These are phyloP conservation scores for Neuroterus valhalla DNA, from an alignment of 1,140 invertebrate species.

Conservation along the genomic window DNA sequence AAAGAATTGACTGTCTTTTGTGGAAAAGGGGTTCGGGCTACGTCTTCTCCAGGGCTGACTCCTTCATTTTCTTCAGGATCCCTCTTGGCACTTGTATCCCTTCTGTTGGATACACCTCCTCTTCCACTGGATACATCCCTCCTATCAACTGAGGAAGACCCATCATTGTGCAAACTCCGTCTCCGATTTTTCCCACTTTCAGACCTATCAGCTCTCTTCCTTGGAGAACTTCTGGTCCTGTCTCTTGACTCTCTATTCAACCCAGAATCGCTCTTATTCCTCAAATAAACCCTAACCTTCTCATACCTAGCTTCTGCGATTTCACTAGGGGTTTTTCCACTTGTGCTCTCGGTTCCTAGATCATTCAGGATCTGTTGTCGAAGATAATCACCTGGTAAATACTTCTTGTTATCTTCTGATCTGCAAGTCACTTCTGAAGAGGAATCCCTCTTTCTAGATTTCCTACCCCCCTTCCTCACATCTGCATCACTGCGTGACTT, in stretches of 20 bases:
- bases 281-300: constrained; percentile 57
- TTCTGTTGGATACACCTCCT: neutral
- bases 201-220: neutral
- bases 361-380: constrained; percentile 63
- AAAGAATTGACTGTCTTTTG: neutral
- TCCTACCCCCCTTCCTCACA: constrained; percentile 38
- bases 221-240: constrained; percentile 22
- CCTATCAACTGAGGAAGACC: neutral
- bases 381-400: constrained; percentile 61
- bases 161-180: neutral
- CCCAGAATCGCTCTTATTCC: constrained; percentile 40
- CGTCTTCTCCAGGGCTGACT: neutral
- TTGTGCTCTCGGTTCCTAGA: constrained; percentile 39
- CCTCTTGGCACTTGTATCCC: neutral
- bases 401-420: constrained; percentile 45
- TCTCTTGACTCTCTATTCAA: constrained; percentile 34
- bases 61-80: neutral
- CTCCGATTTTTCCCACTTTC: neutral
- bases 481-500: constrained; percentile 64
- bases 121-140: neutral
- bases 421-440: constrained; percentile 17
- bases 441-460: constrained; percentile 29
- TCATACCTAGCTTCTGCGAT: constrained; percentile 53
- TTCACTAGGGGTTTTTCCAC: constrained; percentile 47
- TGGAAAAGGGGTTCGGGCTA: neutral